Percentiles rank a stretch among this genome's conserved stretches.
These are phyloP conservation scores for Rhagium mordax DNA, from an alignment of 2,888 invertebrate species.

Conservation along the genomic window DNA sequence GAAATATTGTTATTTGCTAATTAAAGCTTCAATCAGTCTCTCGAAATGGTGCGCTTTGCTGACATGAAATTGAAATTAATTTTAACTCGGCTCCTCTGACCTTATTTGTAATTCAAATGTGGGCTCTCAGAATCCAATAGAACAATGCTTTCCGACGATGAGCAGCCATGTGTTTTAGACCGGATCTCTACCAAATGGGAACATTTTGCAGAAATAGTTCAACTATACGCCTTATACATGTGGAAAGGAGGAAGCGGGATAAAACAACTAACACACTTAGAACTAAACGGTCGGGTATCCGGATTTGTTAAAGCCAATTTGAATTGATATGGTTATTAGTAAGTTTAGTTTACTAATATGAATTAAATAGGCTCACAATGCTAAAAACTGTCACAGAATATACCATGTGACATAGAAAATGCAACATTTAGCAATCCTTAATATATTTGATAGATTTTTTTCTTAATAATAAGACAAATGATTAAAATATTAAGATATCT, in stretches of 20 bases:
- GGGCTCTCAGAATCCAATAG: conserved; percentile 51
- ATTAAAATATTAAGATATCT: too few relatives aligned
- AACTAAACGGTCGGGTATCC: conserved; percentile 19
- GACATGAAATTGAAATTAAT: conserved; percentile 66
- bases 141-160: conserved; percentile 46
- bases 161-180: conserved; percentile 48
- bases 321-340: conserved; percentile 24
- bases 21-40: conserved; percentile 58
- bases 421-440: too few relatives aligned
- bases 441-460: too few relatives aligned
- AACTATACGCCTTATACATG: conserved; percentile 2
- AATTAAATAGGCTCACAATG: not conserved
- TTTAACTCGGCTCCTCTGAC: conserved; percentile 57
- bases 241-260: conserved; percentile 13
- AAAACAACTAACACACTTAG: conserved; percentile 16
- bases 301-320: conserved; percentile 22
- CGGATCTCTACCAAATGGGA: conserved; percentile 46
- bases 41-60: conserved; percentile 53
- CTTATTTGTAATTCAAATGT: conserved; percentile 67
- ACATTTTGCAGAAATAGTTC: conserved; percentile 45
- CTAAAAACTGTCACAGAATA: not conserved
- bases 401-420: too few relatives aligned
- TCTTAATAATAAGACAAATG: too few relatives aligned
- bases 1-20: conserved; percentile 65
- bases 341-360: conserved; percentile 17